Evolutionary conservation across 1,140 invertebrate species (phyloP).

Genomic region (Sycobia sp.): DNA sequence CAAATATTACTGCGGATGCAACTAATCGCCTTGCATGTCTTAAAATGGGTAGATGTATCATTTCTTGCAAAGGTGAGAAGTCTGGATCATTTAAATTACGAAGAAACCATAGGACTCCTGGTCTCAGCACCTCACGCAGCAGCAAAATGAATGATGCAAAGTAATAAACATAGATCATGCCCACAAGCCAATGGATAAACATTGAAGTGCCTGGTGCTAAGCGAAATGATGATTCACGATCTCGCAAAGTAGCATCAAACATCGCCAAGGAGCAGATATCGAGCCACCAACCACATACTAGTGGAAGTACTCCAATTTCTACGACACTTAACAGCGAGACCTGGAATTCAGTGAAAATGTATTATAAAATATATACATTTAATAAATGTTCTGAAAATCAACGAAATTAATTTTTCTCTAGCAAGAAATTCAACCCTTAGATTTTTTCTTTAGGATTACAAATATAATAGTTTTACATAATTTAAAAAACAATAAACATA

Average conservation of each 20-base stretch:
- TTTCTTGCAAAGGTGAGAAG: slow-evolving; percentile 98
- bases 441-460: too few relatives aligned
- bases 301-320: slow-evolving; percentile 94
- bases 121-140: slow-evolving; percentile 89
- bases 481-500: too few relatives aligned
- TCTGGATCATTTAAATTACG: slow-evolving; percentile 98
- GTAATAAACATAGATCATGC: slow-evolving; percentile 99
- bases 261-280: slow-evolving; percentile 96
- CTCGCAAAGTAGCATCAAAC: slow-evolving; percentile 90
- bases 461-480: too few relatives aligned
- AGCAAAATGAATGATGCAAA: slow-evolving; percentile 97
- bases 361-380: too few relatives aligned
- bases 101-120: slow-evolving; percentile 96
- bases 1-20: slow-evolving; percentile 94
- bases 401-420: too few relatives aligned
- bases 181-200: slow-evolving; percentile 99
- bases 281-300: slow-evolving; percentile 98
- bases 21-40: slow-evolving; percentile 88
- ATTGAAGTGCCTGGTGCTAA: slow-evolving; percentile 92
- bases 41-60: slow-evolving; percentile 96
- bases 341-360: slow-evolving; percentile 1
- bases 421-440: too few relatives aligned
- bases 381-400: too few relatives aligned
- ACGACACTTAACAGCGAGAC: slow-evolving; percentile 89
- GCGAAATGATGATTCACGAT: slow-evolving; percentile 85